Evolutionary conservation across 2,113 vertebrate species (phyloP).

Genomic region (Hippoglossus stenolepis): DNA sequence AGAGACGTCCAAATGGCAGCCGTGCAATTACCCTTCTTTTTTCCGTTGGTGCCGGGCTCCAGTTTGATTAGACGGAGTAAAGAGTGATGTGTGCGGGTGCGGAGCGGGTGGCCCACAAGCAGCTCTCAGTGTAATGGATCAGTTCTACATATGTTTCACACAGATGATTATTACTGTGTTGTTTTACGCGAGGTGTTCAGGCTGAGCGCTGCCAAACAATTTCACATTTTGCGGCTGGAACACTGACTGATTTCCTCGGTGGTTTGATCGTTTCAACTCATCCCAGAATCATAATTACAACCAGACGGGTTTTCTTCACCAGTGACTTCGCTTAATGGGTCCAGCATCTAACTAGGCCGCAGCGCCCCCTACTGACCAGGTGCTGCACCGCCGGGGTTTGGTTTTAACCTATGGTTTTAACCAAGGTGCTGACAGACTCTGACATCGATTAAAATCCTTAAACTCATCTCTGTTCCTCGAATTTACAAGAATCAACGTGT

Average conservation of each 20-base stretch:
- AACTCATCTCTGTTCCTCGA: no score
- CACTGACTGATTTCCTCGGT: constrained; percentile 53
- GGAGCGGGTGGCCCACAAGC: background rate
- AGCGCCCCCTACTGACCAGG: constrained; percentile 27
- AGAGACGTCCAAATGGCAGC: constrained; percentile 53
- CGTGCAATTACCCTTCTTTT: constrained; percentile 27
- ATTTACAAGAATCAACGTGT: no score
- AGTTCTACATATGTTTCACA: constrained; percentile 31
- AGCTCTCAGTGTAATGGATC: constrained; percentile 34
- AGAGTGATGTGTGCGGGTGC: background rate
- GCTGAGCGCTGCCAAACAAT: constrained; percentile 45
- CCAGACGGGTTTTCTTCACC: constrained; percentile 34
- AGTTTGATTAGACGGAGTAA: constrained; percentile 47
- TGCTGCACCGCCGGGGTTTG: background rate
- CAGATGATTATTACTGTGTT: constrained; percentile 29
- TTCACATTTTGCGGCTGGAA: constrained; percentile 28
- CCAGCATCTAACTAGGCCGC: background rate
- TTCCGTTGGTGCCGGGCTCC: constrained; percentile 31
- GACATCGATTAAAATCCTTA: no score
- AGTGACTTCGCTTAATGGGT: constrained; percentile 22
- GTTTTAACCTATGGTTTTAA: no score
- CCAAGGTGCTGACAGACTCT: no score
- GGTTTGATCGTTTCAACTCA: constrained; percentile 41
- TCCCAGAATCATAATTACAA: constrained; percentile 47
- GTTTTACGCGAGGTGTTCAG: constrained; percentile 31